These are phyloP conservation scores for Heliconius hortense DNA, from an alignment of 2,888 invertebrate genomes.

Conservation along the genomic window DNA sequence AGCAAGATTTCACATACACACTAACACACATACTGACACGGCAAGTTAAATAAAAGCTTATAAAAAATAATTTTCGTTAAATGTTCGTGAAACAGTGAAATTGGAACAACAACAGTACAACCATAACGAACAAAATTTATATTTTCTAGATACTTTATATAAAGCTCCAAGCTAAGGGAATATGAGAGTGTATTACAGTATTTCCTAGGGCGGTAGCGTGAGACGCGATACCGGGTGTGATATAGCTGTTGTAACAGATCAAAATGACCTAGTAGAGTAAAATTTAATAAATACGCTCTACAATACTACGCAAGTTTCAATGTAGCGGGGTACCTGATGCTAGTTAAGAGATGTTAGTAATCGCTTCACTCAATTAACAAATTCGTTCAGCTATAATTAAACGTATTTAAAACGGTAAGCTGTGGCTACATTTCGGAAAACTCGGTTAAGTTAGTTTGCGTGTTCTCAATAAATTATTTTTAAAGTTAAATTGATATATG, in stretches of 20 bases:
- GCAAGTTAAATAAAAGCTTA: too few relatives aligned
- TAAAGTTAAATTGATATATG: background rate
- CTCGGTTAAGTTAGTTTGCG: background rate
- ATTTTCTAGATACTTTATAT: too few relatives aligned
- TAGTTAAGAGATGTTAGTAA: background rate
- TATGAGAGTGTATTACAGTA: background rate
- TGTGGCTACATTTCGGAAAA: background rate
- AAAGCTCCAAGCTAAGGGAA: background rate
- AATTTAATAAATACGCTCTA: background rate
- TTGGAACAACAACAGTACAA: too few relatives aligned
- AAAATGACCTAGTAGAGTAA: background rate
- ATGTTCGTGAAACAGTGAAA: too few relatives aligned
- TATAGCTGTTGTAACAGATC: background rate
- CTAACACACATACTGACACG: too few relatives aligned
- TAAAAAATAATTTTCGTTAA: too few relatives aligned
- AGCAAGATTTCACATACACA: too few relatives aligned
- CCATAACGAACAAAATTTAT: too few relatives aligned
- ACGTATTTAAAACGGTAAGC: background rate
- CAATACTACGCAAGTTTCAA: background rate
- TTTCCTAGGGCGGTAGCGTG: background rate
- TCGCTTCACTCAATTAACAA: slow-evolving; percentile 17
- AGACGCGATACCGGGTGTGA: background rate
- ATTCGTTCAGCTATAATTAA: background rate
- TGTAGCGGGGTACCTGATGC: background rate
- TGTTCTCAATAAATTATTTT: background rate